Base-by-base conservation (phyloP, 2,888 invertebrate species). In the Parelbella ahira region DNA sequence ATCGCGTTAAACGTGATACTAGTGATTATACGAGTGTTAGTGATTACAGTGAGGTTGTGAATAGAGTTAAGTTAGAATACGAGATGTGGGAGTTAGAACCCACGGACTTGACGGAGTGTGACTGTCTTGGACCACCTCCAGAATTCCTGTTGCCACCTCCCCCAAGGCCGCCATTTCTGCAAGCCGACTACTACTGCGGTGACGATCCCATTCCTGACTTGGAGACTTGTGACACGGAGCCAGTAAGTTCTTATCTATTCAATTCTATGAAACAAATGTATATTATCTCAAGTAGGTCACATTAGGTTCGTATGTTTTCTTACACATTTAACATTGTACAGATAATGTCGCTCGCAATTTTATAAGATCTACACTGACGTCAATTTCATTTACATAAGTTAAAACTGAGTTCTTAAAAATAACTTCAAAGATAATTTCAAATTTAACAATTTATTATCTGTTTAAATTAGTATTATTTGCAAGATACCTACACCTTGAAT, bases 151-250 rank as follows among this genome's bases (percentile, higher is more conserved):
- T 93, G 61, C 93, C 93, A 43, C 93, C 93, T 46, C 93, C 93
- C 9, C 93, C 93, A 25, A 78, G 93, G 63, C 93, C 93, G 37
- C 93, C 93, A 43, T 91, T 93, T 64, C 87, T 93, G 51, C 91
- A 91, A 67, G 89, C 91, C 48, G 91, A 92, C 41, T 90, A 90
- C 60, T 91, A 91, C 66, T 93, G 93, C 69, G 90, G 91, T 41
- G 93, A 93, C 72, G 91, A 91, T 56, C 91, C 92, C 29, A 88
- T 93, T 60, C 89, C 91, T 38, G 91, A 91, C 60, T 88, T 93
- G 66, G 93, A 93, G 78, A 92, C 93, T 60, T 93, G 93, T 78
- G 92, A 93, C 71, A 91, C 92, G 60, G 90, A 92, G 88, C 93
- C 93, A 89, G 93, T 93, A 79, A 92, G 92, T 28, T 13, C 15